These are phyloP conservation scores for Alcedo atthis DNA, from an alignment of 2,797 vertebrate genomes.

Conservation along the genomic window DNA sequence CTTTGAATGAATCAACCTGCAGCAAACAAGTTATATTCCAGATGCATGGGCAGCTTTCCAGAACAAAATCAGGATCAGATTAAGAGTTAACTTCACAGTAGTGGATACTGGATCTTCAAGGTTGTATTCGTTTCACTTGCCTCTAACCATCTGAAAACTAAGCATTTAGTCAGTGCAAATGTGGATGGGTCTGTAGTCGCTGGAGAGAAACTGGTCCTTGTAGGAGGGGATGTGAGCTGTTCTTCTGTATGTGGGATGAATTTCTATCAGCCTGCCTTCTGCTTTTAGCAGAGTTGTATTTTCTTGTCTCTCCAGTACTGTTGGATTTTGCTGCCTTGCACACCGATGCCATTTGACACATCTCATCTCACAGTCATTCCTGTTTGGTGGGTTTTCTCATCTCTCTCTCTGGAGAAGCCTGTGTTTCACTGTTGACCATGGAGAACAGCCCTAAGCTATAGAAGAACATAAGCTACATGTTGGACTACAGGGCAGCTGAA, in stretches of 20 bases:
- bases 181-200: neutral
- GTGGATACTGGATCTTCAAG: neutral
- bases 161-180: neutral
- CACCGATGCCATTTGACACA: neutral
- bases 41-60: neutral
- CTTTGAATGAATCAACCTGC: neutral
- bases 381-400: neutral
- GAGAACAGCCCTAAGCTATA: neutral
- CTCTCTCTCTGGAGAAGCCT: neutral
- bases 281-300: neutral
- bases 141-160: neutral
- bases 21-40: neutral
- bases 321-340: neutral
- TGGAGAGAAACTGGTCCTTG: neutral
- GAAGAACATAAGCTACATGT: neutral
- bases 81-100: neutral
- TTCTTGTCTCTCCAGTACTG: neutral
- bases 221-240: neutral
- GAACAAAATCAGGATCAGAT: neutral
- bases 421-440: neutral
- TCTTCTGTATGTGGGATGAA: neutral
- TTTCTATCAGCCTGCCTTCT: neutral
- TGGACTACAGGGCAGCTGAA: neutral
- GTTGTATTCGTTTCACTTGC: neutral
- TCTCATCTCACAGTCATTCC: neutral